Conservation (phyloP, 2,888 invertebrate genomes). For the Drymonia ruficornis region DNA sequence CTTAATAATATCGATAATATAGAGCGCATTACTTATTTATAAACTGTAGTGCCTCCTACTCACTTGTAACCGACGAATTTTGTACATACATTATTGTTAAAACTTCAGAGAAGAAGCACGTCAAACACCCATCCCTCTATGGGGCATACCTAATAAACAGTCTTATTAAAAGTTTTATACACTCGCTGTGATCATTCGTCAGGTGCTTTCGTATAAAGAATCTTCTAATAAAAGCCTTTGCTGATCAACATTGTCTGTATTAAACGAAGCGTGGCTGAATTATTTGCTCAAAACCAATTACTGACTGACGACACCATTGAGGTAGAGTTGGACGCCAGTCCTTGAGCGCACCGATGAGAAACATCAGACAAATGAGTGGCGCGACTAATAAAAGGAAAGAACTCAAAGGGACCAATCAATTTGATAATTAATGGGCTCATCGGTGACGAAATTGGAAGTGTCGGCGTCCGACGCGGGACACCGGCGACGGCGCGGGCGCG, state of each 20-base stretch:
- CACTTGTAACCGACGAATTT: neutral
- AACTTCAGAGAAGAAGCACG: neutral
- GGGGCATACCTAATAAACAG: neutral
- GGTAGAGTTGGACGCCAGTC: neutral
- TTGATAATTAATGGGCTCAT: constrained; percentile 8
- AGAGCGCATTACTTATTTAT: too few relatives aligned
- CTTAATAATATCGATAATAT: too few relatives aligned
- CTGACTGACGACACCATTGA: neutral
- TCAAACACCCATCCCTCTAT: neutral
- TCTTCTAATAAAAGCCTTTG: neutral
- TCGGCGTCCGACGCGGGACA: neutral
- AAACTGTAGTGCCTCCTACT: neutral
- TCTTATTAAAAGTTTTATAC: neutral
- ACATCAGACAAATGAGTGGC: constrained; percentile 14
- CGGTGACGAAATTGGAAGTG: constrained; percentile 5
- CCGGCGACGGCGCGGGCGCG: neutral
- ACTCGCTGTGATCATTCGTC: neutral
- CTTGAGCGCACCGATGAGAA: constrained; percentile 5
- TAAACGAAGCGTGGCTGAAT: neutral
- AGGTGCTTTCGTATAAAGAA: neutral
- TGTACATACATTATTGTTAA: neutral
- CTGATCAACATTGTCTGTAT: neutral
- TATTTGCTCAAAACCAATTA: constrained; percentile 2
- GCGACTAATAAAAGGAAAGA: constrained; percentile 4
- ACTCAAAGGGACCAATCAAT: constrained; percentile 6